Evolutionary conservation across 53 echinoderm and acorn worm genomes (phyloP), one percentile per base, ranked within the genome.

Genomic region (Zoroaster sp.): DNA sequence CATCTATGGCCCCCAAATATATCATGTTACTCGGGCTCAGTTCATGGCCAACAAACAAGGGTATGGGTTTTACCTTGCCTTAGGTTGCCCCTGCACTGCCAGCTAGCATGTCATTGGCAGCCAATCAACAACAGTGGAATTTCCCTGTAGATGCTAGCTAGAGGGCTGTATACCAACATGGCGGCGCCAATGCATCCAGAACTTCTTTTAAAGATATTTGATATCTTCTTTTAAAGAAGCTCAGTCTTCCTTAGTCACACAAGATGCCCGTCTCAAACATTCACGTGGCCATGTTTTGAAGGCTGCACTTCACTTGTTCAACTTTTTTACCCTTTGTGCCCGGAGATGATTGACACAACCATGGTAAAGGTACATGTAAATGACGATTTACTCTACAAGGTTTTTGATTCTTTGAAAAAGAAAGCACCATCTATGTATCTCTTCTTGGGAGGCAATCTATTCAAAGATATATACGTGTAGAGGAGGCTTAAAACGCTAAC

Each of bases 211-310:
- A n/a, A 75, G 75, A 6, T 45, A 45, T 25, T 43, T 75, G 30
- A 75, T 28, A 25, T 42, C 75, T n/a, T 75, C 75, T 10, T 75
- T 75, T 43, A 45, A 46, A 25, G 73, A 73, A 42, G 73, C 39
- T 73, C 25, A 40, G 40, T 40, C 45, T 11, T 75, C 28, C 2
- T 47, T 75, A 30, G 47, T 75, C 43, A 11, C 47, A 28, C 45
- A 75, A 47, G 75, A 75, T 75, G 75, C 42, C 37, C 21, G 43
- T 30, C 75, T 44, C 3, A 75, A 44, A 17, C 44, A 75, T 25
- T 75, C 75, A 1, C 75, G 30, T 75, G n/a, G 43, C 28, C 46
- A 45, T 46, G 10, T 46, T 2, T 30, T 75, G 28, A 75, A 75
- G 25, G 44, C 75, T 5, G 46, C 75, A 4, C 31, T 47, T 12